phyloP scores from a whole-genome alignment of 2,888 invertebrate genomes.

The Drosophila falleni region DNA sequence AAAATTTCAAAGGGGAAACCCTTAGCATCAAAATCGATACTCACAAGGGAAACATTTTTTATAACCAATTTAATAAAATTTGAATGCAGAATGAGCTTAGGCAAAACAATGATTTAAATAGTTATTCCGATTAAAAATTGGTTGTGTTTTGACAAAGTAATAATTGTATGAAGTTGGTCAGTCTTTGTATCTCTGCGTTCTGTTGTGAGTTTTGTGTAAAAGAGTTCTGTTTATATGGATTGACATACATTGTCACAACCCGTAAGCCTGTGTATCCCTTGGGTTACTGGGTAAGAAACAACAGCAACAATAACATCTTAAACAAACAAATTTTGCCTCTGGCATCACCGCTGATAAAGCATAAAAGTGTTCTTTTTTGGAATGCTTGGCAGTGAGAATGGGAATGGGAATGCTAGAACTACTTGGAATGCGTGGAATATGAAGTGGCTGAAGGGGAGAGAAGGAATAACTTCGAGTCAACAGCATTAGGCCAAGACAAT shows the following conservation, averaged over 20 bases:
- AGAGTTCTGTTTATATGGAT: too few species aligned
- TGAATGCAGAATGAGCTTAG: too few species aligned
- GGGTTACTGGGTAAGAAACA: neutral
- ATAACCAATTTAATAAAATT: too few species aligned
- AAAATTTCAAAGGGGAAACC: too few species aligned
- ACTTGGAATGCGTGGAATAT: constrained; percentile 25
- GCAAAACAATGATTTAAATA: too few species aligned
- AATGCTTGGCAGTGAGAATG: neutral
- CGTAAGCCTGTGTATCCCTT: neutral
- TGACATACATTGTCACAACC: neutral
- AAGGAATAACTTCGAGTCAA: constrained; percentile 46
- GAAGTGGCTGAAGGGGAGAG: neutral
- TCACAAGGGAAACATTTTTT: too few species aligned
- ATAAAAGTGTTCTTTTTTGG: constrained; percentile 35
- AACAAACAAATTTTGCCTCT: constrained; percentile 61
- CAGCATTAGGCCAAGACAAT: constrained; percentile 68
- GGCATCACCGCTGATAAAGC: constrained; percentile 46
- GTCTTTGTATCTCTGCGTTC: too few species aligned
- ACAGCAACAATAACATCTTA: constrained; percentile 49
- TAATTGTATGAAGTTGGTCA: too few species aligned
- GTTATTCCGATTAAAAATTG: too few species aligned
- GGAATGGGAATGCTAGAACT: constrained; percentile 10
- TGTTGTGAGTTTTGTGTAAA: too few species aligned
- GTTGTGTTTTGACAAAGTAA: too few species aligned
- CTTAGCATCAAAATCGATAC: too few species aligned